Base-by-base conservation (phyloP, 2,113 vertebrate species). In the Phylloscopus trochilus region DNA sequence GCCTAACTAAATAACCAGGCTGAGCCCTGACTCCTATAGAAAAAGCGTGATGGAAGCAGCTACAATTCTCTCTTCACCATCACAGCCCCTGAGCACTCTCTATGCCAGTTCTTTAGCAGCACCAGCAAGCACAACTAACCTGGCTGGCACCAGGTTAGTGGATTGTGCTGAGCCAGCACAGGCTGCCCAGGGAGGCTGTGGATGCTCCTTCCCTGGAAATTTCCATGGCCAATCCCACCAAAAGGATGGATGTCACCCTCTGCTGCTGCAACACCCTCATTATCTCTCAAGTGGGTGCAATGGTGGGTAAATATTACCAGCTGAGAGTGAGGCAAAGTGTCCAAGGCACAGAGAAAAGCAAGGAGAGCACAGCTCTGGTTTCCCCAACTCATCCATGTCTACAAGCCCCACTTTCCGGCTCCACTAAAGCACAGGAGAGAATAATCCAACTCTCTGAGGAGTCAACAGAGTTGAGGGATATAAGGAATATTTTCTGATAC, bases 221-320 rank as follows among this genome's bases (percentile, higher is more conserved):
- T 33, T 51, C 13, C 55, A 33, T 2, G 11, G 49, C 30, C 28
- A 62, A 64, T 49, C 33, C n/a, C n/a, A 59, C 16, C 0, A 0
- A 59, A 74, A 73, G 22, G 39, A 3, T 72, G 47, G 35, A 31
- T 37, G 6, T 22, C 44, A 62, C 14, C 83, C n/a, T 75, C 35
- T 43, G 21, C 24, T 51, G 76, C 60, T 43, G 28, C 47, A 62
- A 51, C 43, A 53, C 23, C 55, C 60, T 1, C 4, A 13, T 15
- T 28, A 19, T 44, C 43, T 30, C 43, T 49, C 19, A 2, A 55
- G 41, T 10, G 21, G 31, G 66, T 87, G 53, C 28, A 59, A 72
- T 2, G 5, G 55, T 9, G 8, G 21, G 47, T n/a, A 83, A 83
- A 49, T 62, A 41, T 41, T 33, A 73, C 1, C 58, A 74, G 46